Evolutionary conservation across 2,113 vertebrate genomes (phyloP), one percentile per base, ranked within the genome.

Genomic region (Ranitomeya imitator): DNA sequence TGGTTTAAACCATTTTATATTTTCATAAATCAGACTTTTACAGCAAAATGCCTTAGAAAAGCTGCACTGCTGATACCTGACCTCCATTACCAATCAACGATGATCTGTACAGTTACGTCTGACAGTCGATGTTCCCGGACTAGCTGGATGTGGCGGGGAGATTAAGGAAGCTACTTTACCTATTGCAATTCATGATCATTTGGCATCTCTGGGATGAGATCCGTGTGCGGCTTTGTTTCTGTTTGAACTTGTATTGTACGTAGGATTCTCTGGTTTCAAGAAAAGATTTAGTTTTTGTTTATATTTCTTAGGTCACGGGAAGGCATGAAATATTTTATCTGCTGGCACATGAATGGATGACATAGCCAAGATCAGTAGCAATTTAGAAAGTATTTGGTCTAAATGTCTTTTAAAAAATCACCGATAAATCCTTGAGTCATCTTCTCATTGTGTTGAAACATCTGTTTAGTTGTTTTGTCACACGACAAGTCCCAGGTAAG

Each of bases 271-370:
- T 31, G 26, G 69, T 73, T 73, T 73, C 5, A 73, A 19, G 26
- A 6, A 6, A 73, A 26, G 73, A 76, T 76, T 76, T 51, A 21
- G 37, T 52, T 37, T 19, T 5, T 76, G 18, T 76, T 52, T 76
- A 76, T 10, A 51, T 76, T 76, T 76, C 73, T 76, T 52, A 51
- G 73, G 73, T 76, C 73, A 76, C 8, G 37, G 16, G 73, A 76
- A 51, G 7, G 37, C 45, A 76, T 21, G 8, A 52, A 21, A 16
- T 45, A 52, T 76, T 21, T 19, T 19, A 76, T 21, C 37, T 51
- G 73, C 8, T 19, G 73, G 73, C 37, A 51, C 45, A 76, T 21
- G 73, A 76, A 76, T 3, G 45, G 37, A 12, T 2, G 7, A 45
- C 31, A 74, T 74, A 16, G 31, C 9, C 65, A 67, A 12, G 7